These are phyloP conservation scores for Andinoacara biseriatus DNA, from an alignment of 2,113 vertebrate genomes.

Conservation along the genomic window DNA sequence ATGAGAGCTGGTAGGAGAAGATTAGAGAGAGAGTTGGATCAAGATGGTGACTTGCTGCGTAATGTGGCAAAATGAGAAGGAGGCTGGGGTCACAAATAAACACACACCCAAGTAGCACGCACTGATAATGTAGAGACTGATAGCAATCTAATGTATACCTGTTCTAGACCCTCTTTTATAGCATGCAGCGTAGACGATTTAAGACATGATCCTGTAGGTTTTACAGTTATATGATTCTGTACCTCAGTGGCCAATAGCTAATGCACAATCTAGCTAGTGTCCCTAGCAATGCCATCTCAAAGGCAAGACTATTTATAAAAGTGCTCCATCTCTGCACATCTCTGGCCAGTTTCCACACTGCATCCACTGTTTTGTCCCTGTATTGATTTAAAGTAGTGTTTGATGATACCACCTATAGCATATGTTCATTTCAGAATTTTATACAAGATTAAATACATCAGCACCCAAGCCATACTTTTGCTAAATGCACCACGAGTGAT, in stretches of 20 bases:
- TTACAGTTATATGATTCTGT: slow-evolving; percentile 48
- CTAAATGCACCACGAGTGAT: slow-evolving; percentile 39
- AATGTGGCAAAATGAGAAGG: neutral
- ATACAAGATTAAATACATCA: slow-evolving; percentile 42
- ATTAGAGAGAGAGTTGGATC: slow-evolving; percentile 14
- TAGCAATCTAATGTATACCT: slow-evolving; percentile 64
- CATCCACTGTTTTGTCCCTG: slow-evolving; percentile 21
- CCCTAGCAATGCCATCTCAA: slow-evolving; percentile 50
- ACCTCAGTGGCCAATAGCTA: slow-evolving; percentile 68
- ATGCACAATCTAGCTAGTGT: slow-evolving; percentile 68
- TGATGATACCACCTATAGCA: slow-evolving; percentile 15
- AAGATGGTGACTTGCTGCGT: slow-evolving; percentile 15
- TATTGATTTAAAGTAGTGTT: slow-evolving; percentile 30
- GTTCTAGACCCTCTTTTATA: slow-evolving; percentile 69
- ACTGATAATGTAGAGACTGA: slow-evolving; percentile 65
- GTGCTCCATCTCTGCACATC: neutral
- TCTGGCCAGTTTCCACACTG: slow-evolving; percentile 29
- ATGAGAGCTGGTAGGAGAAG: slow-evolving; percentile 22
- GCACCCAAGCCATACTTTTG: slow-evolving; percentile 66
- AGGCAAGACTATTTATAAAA: slow-evolving; percentile 59
- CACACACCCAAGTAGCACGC: slow-evolving; percentile 65
- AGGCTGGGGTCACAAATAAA: slow-evolving; percentile 33
- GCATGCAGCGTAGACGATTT: slow-evolving; percentile 71
- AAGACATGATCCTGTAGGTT: slow-evolving; percentile 65
- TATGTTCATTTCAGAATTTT: slow-evolving; percentile 43